These are phyloP conservation scores for Acromyrmex charruanus DNA, from an alignment of 1,140 invertebrate species.

Conservation along the genomic window DNA sequence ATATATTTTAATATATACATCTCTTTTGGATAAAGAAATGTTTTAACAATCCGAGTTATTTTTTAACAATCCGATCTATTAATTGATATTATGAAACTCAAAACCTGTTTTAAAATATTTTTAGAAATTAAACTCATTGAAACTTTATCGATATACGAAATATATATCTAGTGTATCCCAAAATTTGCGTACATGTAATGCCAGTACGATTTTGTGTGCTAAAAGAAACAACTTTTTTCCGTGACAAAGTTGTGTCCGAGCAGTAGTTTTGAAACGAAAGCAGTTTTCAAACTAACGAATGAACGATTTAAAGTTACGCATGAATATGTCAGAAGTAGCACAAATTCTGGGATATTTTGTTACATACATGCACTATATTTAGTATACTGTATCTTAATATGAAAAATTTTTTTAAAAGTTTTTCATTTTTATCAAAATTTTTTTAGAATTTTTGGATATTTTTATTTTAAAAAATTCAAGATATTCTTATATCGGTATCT, in stretches of 20 bases:
- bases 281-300: background rate
- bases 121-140: background rate
- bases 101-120: conserved; percentile 25
- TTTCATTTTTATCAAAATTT: background rate
- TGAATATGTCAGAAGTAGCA: background rate
- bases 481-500: background rate
- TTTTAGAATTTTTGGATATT: background rate
- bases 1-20: background rate
- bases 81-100: conserved; percentile 10
- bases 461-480: background rate
- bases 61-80: too few species aligned
- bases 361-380: background rate
- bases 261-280: background rate
- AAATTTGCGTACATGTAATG: background rate
- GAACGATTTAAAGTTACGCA: background rate
- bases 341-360: background rate
- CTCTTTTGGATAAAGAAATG: background rate
- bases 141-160: conserved; percentile 1
- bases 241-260: background rate
- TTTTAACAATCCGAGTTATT: background rate
- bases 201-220: background rate
- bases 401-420: background rate
- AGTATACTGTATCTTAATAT: background rate
- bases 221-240: background rate
- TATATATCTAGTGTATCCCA: background rate